phyloP scores from a whole-genome alignment of 2,888 invertebrate species.

The Chironomus tentans region DNA sequence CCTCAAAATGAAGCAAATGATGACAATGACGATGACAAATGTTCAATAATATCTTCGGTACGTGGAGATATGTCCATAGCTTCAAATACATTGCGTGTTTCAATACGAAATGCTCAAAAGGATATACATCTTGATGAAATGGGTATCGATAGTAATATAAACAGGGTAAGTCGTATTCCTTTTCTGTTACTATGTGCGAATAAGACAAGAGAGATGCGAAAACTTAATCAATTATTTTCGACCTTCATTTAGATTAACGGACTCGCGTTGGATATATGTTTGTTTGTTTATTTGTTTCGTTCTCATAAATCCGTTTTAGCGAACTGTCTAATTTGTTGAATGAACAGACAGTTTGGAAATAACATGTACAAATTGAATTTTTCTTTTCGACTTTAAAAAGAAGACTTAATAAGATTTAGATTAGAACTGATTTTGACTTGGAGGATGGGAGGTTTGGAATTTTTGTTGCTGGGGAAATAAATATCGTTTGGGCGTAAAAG shows the following conservation, averaged over 20 bases:
- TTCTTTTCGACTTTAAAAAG: too few relatives aligned
- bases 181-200: not conserved
- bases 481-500: too few relatives aligned
- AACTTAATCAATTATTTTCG: too few relatives aligned
- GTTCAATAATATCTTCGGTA: constrained; percentile 2
- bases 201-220: not conserved
- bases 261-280: not conserved
- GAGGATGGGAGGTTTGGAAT: too few relatives aligned
- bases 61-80: not conserved
- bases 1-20: not conserved
- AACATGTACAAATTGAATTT: too few relatives aligned
- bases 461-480: too few relatives aligned
- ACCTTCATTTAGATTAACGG: too few relatives aligned
- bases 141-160: constrained; percentile 23
- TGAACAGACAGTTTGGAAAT: too few relatives aligned
- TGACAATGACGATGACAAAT: constrained; percentile 36
- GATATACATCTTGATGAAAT: constrained; percentile 19
- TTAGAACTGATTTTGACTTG: too few relatives aligned
- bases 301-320: not conserved
- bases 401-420: too few relatives aligned
- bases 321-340: not conserved
- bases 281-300: too few relatives aligned
- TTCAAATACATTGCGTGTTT: not conserved
- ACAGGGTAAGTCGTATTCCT: not conserved
- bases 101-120: constrained; percentile 23